Evolutionary conservation across 2,888 invertebrate species (phyloP), one percentile per base, ranked within the genome.

Genomic region (Trisateles emortualis): DNA sequence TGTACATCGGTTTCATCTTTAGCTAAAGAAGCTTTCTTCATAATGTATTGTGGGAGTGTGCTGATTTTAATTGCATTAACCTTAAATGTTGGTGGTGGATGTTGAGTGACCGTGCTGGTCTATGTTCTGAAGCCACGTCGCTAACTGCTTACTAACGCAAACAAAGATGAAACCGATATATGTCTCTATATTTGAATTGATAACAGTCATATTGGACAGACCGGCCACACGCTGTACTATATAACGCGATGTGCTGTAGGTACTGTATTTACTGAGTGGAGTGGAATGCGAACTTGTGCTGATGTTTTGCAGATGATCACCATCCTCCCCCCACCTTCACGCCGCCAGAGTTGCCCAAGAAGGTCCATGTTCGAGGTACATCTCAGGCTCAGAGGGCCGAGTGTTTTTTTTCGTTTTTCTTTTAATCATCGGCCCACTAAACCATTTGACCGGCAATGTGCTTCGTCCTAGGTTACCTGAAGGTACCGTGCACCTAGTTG

Each of bases 341-440:
- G 95, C 98, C 98, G 95, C 98, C 98, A 95, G 98, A 98, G 96
- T 97, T 98, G 95, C 98, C 98, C 95, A 98, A 98, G 96, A 97
- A 97, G 96, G 97, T 97, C 96, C 98, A 98, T 96, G 96, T 97
- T 94, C 96, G 98, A 97, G 98, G 98, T 97, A 94, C 93, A 90
- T 88, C 87, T 90, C 90, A 87, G 87, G 83, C 87, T 86, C 85
- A 85, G 81, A 84, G 81, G 83, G 85, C 87, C 87, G 89, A 88
- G 90, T 85, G 87, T 74, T 88, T 89, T 84, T 84, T 80, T 81
- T 78, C 76, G 79, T 84, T 83, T 81, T 79, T 82, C 79, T 76
- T 77, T 76, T 76, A 76, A 80, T 89, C 87, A 90, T 90, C 87
- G 90, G 86, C 87, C 87, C 88, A 86, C 86, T 79, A 74, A 74